A percentile compares a stretch with the other conserved stretches of the same genome.
phyloP scores from a whole-genome alignment of 2,888 invertebrate species.

The Morinoia aosen region DNA sequence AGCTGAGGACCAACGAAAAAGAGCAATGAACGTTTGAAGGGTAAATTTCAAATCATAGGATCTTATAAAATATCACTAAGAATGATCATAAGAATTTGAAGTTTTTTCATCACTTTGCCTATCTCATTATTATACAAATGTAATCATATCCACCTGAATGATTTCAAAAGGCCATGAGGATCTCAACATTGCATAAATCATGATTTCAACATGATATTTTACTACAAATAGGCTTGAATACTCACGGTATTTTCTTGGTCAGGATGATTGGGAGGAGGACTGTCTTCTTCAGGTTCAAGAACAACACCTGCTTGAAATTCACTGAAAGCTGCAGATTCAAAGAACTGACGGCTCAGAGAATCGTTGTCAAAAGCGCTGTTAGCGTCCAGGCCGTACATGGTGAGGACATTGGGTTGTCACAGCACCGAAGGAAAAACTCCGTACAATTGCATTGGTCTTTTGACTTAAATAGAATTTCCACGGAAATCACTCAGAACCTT shows the following conservation, averaged over 20 bases:
- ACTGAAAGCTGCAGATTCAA: constrained; percentile 67
- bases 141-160: too few species aligned
- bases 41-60: too few species aligned
- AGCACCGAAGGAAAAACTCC: not conserved
- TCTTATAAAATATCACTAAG: too few species aligned
- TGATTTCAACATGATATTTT: not conserved
- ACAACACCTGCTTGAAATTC: constrained; percentile 68
- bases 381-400: constrained; percentile 33
- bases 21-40: too few species aligned
- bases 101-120: too few species aligned
- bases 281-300: constrained; percentile 63
- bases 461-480: not conserved
- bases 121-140: too few species aligned
- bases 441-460: not conserved
- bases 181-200: too few species aligned
- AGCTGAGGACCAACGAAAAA: too few species aligned
- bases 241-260: constrained; percentile 67
- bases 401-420: not conserved
- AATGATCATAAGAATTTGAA: too few species aligned
- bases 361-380: constrained; percentile 52
- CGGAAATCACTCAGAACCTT: not conserved
- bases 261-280: constrained; percentile 62
- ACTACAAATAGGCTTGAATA: not conserved
- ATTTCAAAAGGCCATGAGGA: too few species aligned
- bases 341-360: constrained; percentile 66